Conservation (phyloP, 2,113 vertebrate species). For the Calidris pugnax region DNA sequence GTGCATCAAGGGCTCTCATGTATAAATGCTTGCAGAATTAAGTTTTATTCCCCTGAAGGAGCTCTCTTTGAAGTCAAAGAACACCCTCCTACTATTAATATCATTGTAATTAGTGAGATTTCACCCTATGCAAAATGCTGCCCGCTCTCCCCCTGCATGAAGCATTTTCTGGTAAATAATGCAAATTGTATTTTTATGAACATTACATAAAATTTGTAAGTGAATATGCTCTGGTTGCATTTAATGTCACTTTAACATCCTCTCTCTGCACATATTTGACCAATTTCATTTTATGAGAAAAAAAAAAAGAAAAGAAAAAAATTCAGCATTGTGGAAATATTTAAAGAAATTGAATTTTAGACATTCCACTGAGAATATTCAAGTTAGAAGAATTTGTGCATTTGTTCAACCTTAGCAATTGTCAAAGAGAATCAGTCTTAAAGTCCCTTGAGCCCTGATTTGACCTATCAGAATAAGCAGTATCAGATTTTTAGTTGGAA, state of each 20-base stretch:
- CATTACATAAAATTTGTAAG: not conserved
- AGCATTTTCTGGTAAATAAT: not conserved
- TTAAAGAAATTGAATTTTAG: not conserved
- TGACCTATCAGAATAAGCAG: not conserved
- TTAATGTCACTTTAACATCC: not conserved
- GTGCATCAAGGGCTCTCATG: not conserved
- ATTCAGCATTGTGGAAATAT: not conserved
- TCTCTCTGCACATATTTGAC: not conserved
- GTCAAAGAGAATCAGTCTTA: slow-evolving; percentile 18
- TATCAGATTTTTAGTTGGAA: not conserved
- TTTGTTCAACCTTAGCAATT: not conserved
- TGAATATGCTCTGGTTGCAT: not conserved
- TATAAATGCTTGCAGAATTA: not conserved
- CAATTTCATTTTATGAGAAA: not conserved
- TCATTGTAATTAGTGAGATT: slow-evolving; percentile 1
- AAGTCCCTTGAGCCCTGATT: slow-evolving; percentile 8
- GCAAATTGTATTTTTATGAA: not conserved
- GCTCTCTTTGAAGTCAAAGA: not conserved
- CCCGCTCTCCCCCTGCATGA: not conserved
- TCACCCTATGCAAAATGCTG: not conserved
- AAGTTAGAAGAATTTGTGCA: not conserved
- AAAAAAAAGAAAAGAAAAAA: not conserved
- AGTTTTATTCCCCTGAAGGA: not conserved
- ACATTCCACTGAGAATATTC: not conserved
- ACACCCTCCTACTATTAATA: not conserved